Percentiles rank a stretch among this genome's conserved stretches.
These are phyloP conservation scores for Macropodus opercularis DNA, from an alignment of 2,797 vertebrate species.

Conservation along the genomic window DNA sequence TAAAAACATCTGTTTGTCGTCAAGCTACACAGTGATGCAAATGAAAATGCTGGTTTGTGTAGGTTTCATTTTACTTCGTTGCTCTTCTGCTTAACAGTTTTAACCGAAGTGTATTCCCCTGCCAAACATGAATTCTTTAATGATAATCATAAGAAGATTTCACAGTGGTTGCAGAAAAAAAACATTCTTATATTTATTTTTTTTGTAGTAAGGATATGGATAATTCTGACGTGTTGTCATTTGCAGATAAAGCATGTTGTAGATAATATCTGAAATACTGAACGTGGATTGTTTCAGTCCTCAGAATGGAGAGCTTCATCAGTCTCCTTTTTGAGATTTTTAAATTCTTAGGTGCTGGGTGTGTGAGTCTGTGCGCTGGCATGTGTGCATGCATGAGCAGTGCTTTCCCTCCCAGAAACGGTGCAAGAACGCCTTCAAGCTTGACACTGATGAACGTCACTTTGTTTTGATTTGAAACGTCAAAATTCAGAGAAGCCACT, in stretches of 20 bases:
- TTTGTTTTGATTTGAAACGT: constrained; percentile 39
- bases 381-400: constrained; percentile 24
- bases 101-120: constrained; percentile 21
- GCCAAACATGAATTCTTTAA: constrained; percentile 41
- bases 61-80: constrained; percentile 54
- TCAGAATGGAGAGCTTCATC: constrained; percentile 11
- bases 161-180: constrained; percentile 3
- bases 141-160: constrained; percentile 42
- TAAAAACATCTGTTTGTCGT: constrained; percentile 16
- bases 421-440: constrained; percentile 18
- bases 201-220: constrained; percentile 11
- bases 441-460: constrained; percentile 12
- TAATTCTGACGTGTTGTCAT: constrained; percentile 18
- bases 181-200: neutral
- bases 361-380: neutral
- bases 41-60: constrained; percentile 49
- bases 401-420: constrained; percentile 35
- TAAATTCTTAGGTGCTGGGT: constrained; percentile 9
- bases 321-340: constrained; percentile 1
- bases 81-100: constrained; percentile 37
- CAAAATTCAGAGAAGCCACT: constrained; percentile 25
- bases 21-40: constrained; percentile 36
- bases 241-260: constrained; percentile 2
- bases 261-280: constrained; percentile 5
- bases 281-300: constrained; percentile 10